phyloP scores from a whole-genome alignment of 2,113 vertebrate genomes.

The Acrocephalus arundinaceus region DNA sequence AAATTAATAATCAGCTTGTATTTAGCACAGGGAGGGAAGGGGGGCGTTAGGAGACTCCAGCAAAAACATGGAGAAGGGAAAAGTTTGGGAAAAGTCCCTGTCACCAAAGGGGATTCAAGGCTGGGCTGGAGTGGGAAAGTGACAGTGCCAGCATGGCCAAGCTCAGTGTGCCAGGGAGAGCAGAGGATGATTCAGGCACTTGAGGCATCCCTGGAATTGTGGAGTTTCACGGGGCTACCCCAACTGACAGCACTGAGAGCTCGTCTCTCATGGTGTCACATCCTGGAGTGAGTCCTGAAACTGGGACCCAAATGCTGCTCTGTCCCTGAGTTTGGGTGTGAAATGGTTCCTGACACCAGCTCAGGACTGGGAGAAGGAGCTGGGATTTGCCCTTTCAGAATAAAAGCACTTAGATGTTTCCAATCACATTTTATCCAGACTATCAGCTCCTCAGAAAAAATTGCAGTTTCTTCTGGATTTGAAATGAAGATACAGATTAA shows the following conservation, averaged over 20 bases:
- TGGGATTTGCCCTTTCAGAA: background rate
- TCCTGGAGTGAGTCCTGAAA: background rate
- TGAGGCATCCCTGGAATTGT: background rate
- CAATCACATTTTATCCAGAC: background rate
- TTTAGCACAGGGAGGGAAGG: background rate
- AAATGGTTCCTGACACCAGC: background rate
- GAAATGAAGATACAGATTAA: background rate
- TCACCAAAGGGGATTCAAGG: background rate
- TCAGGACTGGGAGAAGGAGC: background rate
- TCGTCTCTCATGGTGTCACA: background rate
- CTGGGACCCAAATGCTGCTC: background rate
- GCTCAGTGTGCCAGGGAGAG: background rate
- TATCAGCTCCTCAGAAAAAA: background rate
- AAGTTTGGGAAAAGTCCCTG: background rate
- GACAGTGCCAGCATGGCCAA: accelerated
- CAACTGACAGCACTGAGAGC: background rate
- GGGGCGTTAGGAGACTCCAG: background rate
- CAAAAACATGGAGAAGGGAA: background rate
- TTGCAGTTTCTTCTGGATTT: background rate
- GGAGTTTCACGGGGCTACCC: accelerated
- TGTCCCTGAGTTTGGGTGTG: background rate
- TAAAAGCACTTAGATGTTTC: background rate
- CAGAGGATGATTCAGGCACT: background rate
- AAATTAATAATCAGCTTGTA: background rate
- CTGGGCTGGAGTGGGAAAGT: background rate